Conservation (phyloP, 2,888 invertebrate species). For the Pseudolycoriella hygida region DNA sequence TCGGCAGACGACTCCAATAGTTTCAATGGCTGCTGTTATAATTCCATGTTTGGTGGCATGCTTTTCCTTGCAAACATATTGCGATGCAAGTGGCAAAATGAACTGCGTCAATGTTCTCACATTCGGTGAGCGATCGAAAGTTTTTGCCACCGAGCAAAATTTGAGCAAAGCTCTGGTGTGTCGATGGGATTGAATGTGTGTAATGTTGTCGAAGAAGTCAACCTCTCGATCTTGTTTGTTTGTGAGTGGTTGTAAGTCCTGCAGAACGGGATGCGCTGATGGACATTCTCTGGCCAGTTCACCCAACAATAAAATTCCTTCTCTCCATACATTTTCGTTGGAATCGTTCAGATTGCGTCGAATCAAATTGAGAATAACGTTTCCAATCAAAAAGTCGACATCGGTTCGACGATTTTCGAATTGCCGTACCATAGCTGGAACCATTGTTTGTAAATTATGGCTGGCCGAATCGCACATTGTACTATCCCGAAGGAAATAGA, state of each 20-base stretch:
- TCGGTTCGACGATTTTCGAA: slow-evolving; percentile 30
- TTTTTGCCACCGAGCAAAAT: slow-evolving; percentile 47
- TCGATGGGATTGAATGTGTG: slow-evolving; percentile 73
- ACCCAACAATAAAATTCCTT: slow-evolving; percentile 62
- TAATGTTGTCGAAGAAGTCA: slow-evolving; percentile 89
- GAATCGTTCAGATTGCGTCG: slow-evolving; percentile 52
- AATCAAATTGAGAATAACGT: slow-evolving; percentile 54
- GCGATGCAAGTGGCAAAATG: slow-evolving; percentile 65
- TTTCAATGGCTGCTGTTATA: slow-evolving; percentile 70
- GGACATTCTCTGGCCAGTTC: slow-evolving; percentile 56
- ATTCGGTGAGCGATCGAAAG: slow-evolving; percentile 39
- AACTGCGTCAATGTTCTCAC: slow-evolving; percentile 64
- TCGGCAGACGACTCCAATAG: slow-evolving; percentile 55
- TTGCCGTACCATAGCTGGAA: slow-evolving; percentile 42
- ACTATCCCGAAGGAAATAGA: slow-evolving; percentile 61
- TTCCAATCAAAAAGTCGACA: slow-evolving; percentile 50
- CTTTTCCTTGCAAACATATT: slow-evolving; percentile 61
- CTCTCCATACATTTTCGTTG: slow-evolving; percentile 55
- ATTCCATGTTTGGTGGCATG: slow-evolving; percentile 61
- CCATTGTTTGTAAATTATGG: slow-evolving; percentile 50
- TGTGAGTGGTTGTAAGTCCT: slow-evolving; percentile 47
- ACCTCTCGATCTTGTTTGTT: slow-evolving; percentile 62
- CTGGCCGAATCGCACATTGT: slow-evolving; percentile 64
- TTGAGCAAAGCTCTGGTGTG: slow-evolving; percentile 67
- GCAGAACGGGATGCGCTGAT: slow-evolving; percentile 47